Base-by-base conservation (phyloP, 2,113 vertebrate genomes). In the Misgurnus anguillicaudatus region DNA sequence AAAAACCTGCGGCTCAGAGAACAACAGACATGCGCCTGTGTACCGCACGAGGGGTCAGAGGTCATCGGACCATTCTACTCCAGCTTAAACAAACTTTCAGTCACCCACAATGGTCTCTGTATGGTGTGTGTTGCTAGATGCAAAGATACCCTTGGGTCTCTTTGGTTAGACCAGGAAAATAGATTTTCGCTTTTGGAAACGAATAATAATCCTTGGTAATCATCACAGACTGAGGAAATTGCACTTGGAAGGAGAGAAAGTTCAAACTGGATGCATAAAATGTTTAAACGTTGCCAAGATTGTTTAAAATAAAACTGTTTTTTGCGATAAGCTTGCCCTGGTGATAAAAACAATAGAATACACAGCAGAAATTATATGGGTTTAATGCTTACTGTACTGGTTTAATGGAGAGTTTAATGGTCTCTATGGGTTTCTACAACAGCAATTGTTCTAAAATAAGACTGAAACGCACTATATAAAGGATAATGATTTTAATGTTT, bases 1-100 rank as follows among this genome's bases (percentile, higher is more conserved):
- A 83, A 87, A 86, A 88, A 91, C 75, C 84, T 38, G 84, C 66
- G 85, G 85, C 84, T 87, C 84, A 86, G 78, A 87, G 88, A 88
- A 86, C 86, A 24, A 62, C 78, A 61, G 75, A 45, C 51, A 71
- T 58, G 55, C 39, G 66, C 31, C 42, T 42, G 58, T 64, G 13
- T 81, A 51, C 36, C 21, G 13, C 77, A 39, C 38, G 2, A 38
- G 57, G 45, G 79, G 76, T 82, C 61, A 53, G 42, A 76, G 78
- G 70, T 82, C 69, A 78, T 4, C 31, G 16, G 51, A 24, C 55
- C 61, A 63, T 79, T 82, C 17, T 68, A 58, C 72, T 41, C 42
- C 47, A 19, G 61, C 70, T 82, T 64, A 58, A 74, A 47, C 76
- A 82, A 51, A 39, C 73, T 61, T 64, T n/a, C 73, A 71, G 38